Evolutionary conservation across 2,888 invertebrate species (phyloP).

Genomic region (Cataglyphis rosenhaueri): DNA sequence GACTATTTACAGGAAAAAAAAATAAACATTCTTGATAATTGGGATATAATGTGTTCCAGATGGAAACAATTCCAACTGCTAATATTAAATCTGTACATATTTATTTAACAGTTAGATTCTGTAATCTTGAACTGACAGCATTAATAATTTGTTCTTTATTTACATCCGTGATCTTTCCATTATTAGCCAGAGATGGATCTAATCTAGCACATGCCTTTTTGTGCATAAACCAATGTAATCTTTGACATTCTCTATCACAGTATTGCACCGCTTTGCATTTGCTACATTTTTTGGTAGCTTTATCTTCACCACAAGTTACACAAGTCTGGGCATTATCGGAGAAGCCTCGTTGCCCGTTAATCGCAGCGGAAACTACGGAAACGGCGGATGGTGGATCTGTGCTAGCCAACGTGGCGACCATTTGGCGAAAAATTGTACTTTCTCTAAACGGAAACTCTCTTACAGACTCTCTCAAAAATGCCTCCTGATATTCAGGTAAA

Average conservation of each 20-base stretch:
- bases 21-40: conserved; percentile 14
- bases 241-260: conserved; percentile 97
- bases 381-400: conserved; percentile 91
- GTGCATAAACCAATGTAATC: conserved; percentile 96
- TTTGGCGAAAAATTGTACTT: conserved; percentile 95
- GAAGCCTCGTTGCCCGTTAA: conserved; percentile 96
- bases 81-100: conserved; percentile 48
- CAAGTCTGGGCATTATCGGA: conserved; percentile 90
- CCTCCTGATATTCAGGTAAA: conserved; percentile 88
- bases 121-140: conserved; percentile 78
- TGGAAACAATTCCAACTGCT: conserved; percentile 22
- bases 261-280: conserved; percentile 97
- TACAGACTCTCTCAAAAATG: conserved; percentile 93
- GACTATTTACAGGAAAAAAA: conserved; percentile 54
- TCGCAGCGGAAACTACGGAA: conserved; percentile 91
- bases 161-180: conserved; percentile 75
- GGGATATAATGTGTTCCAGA: conserved; percentile 15
- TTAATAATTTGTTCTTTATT: conserved; percentile 79
- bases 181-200: conserved; percentile 57
- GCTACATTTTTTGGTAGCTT: conserved; percentile 96
- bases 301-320: conserved; percentile 95
- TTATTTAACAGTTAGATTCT: conserved; percentile 79
- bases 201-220: conserved; percentile 93
- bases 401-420: conserved; percentile 91
- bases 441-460: conserved; percentile 96